Conservation (phyloP, 1,140 invertebrate genomes). For the Ladona fulva region DNA sequence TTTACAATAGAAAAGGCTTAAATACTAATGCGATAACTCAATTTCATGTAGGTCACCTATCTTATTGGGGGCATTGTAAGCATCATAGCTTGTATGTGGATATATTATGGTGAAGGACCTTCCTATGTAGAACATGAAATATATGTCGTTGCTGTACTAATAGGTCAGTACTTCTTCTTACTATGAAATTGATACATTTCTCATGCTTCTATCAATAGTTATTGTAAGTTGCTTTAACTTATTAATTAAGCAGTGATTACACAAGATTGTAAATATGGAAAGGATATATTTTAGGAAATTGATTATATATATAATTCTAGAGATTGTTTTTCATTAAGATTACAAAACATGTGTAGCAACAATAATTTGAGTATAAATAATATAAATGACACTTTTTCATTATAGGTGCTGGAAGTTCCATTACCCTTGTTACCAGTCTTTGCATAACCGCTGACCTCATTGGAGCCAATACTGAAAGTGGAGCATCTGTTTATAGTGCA, state of each 20-base stretch:
- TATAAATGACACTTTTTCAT: constrained; percentile 23
- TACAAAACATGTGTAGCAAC: too few relatives aligned
- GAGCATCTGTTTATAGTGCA: constrained; percentile 85
- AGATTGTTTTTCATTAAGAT: background rate
- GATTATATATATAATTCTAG: too few relatives aligned
- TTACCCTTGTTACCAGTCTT: constrained; percentile 82
- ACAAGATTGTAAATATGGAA: too few relatives aligned
- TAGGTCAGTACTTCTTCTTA: constrained; percentile 42
- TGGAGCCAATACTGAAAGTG: constrained; percentile 73
- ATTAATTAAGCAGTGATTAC: too few relatives aligned
- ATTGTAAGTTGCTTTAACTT: too few relatives aligned
- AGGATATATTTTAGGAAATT: too few relatives aligned
- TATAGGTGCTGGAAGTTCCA: constrained; percentile 70
- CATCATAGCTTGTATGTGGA: constrained; percentile 50
- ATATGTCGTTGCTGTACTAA: constrained; percentile 54
- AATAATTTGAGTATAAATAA: constrained; percentile 9
- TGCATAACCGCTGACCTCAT: constrained; percentile 87
- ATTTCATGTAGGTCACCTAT: constrained; percentile 47
- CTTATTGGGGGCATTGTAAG: constrained; percentile 52
- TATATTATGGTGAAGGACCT: constrained; percentile 31
- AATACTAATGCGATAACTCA: background rate
- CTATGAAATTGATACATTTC: too few relatives aligned
- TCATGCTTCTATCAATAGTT: too few relatives aligned
- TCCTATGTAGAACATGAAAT: constrained; percentile 40
- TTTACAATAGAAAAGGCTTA: too few relatives aligned